Base-by-base conservation (phyloP, 2,113 vertebrate genomes). In the Danionella cerebrum region DNA sequence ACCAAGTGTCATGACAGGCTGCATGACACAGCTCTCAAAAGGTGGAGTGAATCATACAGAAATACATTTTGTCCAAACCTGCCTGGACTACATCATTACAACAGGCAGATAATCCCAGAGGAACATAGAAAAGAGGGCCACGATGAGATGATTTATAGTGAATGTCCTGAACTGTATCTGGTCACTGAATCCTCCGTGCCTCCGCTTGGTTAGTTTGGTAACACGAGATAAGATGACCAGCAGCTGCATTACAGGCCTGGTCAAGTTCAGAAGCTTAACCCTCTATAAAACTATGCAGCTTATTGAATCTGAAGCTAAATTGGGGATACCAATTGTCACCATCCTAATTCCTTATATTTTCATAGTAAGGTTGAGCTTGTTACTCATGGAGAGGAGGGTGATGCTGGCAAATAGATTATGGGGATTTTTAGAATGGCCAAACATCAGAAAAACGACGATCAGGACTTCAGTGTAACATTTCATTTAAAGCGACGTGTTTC, bases 61-160 rank as follows among this genome's bases (percentile, higher is more conserved):
- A 45, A 10, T 64, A 24, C 2, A 14, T 9, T 29, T 6, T 51
- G 44, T 29, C 21, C 5, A 11, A 24, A 53, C 47, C 19, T 48
- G 36, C 12, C 52, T 55, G 27, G 38, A 52, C 9, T 13, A 4
- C 3, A 57, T 44, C 47, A 67, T 72, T 53, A 62, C 36, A 62
- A 4, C 10, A 22, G 29, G 18, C 35, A 58, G 12, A 6, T 39
- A 25, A 51, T 33, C 33, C 14, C 9, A 35, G 3, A 41, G n/a
- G 8, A 2, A 21, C 14, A 38, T 13, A 39, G 9, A 21, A 21
- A 7, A 66, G n/a, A n/a, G n/a, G n/a, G n/a, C n/a, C 13, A 42
- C 12, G 38, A 38, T 31, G 22, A 58, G n/a, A 8, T 47, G 5
- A 39, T 42, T 33, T 14, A 7, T 12, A 12, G 24, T 31, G 39